phyloP scores from a whole-genome alignment of 2,797 vertebrate genomes.

The Vultur gryphus region DNA sequence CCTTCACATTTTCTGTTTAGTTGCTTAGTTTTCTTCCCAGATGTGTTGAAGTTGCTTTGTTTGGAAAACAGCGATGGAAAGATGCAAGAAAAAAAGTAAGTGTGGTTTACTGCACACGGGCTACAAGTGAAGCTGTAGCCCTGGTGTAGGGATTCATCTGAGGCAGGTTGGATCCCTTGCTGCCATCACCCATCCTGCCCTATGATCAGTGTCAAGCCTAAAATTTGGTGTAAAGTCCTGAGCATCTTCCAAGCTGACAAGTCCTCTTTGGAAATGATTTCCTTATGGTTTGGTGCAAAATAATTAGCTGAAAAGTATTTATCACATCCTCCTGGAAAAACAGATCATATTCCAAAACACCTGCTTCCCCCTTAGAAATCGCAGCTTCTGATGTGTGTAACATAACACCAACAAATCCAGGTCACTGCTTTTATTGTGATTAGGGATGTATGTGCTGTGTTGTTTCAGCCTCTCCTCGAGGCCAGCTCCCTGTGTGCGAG shows the following conservation, averaged over 20 bases:
- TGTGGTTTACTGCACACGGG: background rate
- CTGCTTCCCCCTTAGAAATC: background rate
- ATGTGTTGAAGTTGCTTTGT: background rate
- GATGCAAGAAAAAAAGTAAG: background rate
- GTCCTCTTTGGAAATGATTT: background rate
- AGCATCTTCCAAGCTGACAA: background rate
- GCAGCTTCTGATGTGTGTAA: constrained; percentile 22
- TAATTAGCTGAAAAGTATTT: constrained; percentile 34
- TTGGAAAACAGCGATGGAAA: background rate
- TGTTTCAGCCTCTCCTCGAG: background rate
- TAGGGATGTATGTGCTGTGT: background rate
- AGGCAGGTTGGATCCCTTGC: background rate
- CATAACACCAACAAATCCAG: background rate
- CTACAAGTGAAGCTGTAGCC: background rate
- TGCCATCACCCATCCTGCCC: background rate
- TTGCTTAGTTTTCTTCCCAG: background rate
- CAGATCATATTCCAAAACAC: constrained; percentile 50
- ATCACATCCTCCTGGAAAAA: constrained; percentile 6
- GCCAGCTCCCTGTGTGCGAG: background rate
- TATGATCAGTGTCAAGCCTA: background rate
- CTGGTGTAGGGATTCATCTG: background rate
- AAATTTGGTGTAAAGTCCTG: background rate
- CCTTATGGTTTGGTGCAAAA: background rate
- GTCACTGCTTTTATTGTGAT: constrained; percentile 22
- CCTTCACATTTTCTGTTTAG: background rate